A percentile compares a stretch with the other conserved stretches of the same genome.
These are phyloP conservation scores for Pyrrhosoma nymphula DNA, from an alignment of 2,888 invertebrate species.

Conservation along the genomic window DNA sequence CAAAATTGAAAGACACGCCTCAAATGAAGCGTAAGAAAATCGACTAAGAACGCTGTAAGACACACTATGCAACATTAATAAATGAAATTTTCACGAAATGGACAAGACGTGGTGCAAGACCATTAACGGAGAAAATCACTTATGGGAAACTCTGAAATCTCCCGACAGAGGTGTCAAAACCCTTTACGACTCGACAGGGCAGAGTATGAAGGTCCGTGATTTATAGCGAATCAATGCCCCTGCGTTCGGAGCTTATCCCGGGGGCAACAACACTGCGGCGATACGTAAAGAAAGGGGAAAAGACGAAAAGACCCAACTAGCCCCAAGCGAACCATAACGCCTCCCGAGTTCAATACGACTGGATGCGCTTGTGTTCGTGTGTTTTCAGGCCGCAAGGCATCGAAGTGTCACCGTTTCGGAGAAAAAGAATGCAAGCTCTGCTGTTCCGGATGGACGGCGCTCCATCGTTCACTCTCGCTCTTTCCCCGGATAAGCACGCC, in stretches of 20 bases:
- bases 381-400: conserved; percentile 48
- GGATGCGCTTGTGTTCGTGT: conserved; percentile 13
- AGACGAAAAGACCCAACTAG: not conserved
- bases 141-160: not conserved
- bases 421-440: conserved; percentile 17
- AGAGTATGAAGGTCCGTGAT: not conserved
- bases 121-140: not conserved
- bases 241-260: not conserved
- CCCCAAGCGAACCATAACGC: not conserved
- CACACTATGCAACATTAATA: not conserved
- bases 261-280: not conserved
- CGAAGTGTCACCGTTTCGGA: conserved; percentile 63
- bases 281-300: not conserved
- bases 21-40: not conserved
- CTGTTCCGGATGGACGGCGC: conserved; percentile 52
- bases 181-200: not conserved
- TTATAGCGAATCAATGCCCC: not conserved
- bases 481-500: conserved; percentile 6
- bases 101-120: not conserved
- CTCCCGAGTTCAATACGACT: conserved; percentile 23
- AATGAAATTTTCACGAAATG: not conserved
- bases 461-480: conserved; percentile 38
- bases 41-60: not conserved
- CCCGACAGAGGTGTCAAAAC: not conserved
- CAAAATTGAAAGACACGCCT: not conserved